Evolutionary conservation across 64 coral and sea anemone genomes (phyloP).

Genomic region (Anthopleura sola): DNA sequence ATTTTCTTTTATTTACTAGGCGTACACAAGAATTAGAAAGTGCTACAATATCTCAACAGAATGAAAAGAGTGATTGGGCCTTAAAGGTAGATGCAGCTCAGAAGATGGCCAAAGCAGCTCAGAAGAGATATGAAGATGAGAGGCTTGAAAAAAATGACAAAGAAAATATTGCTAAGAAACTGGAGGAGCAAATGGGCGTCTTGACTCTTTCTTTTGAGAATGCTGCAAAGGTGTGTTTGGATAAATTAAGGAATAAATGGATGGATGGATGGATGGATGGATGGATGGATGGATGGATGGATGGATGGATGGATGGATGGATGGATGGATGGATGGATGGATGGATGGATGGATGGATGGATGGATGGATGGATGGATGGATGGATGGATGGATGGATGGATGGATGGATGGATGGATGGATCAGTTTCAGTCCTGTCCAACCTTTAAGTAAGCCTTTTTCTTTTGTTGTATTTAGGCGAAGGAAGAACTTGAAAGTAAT

Average conservation of each 20-base stretch:
- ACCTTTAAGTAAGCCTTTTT: not conserved
- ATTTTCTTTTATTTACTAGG: not conserved
- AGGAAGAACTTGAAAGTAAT: conserved; percentile 41
- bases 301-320: no score
- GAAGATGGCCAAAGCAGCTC: conserved; percentile 36
- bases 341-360: no score
- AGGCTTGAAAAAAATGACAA: conserved; percentile 15
- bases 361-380: no score
- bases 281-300: no score
- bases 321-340: no score
- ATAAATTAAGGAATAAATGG: not conserved
- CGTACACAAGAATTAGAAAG: conserved; percentile 48
- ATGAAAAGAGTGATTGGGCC: conserved; percentile 70
- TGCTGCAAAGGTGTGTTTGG: conserved; percentile 40
- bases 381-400: no score
- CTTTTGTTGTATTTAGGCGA: conserved; percentile 39
- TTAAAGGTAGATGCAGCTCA: conserved; percentile 64
- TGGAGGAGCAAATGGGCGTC: conserved; percentile 53
- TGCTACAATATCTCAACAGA: conserved; percentile 23
- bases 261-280: no score
- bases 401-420: no score
- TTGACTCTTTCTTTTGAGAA: conserved; percentile 24
- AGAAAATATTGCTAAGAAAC: conserved; percentile 24
- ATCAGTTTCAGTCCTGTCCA: no score
- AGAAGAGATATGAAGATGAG: conserved; percentile 43